phyloP scores from a whole-genome alignment of 2,888 invertebrate genomes.

The Coleophora deauratella region DNA sequence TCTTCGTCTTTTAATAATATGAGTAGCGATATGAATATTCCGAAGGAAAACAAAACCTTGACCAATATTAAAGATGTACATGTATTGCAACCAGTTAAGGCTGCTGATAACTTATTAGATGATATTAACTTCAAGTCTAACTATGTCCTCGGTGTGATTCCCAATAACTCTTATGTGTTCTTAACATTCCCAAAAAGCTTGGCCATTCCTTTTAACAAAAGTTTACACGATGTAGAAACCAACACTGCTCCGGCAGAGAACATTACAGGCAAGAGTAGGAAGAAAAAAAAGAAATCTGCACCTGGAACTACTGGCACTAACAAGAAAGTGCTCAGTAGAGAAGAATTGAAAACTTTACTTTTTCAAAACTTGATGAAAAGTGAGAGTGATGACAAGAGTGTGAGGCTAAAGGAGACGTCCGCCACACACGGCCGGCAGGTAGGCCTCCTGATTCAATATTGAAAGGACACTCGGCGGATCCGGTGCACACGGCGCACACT shows the following conservation, averaged over 20 bases:
- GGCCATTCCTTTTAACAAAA: conserved; percentile 18
- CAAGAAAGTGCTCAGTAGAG: conserved; percentile 36
- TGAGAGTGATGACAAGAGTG: conserved; percentile 31
- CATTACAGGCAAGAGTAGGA: conserved; percentile 22
- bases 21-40: not conserved
- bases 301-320: conserved; percentile 22
- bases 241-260: conserved; percentile 20
- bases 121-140: conserved; percentile 2
- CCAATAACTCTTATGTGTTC: conserved; percentile 48
- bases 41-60: conserved; percentile 1
- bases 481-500: not conserved
- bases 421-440: conserved; percentile 40
- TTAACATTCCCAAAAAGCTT: conserved; percentile 48
- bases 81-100: conserved; percentile 1
- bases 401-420: conserved; percentile 24
- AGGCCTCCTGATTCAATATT: conserved; percentile 29
- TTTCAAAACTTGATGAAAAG: conserved; percentile 43
- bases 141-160: conserved; percentile 33
- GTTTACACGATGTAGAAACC: conserved; percentile 19
- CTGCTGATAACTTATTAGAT: too few species aligned
- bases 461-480: conserved; percentile 4
- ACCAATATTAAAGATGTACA: conserved; percentile 7
- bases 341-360: conserved; percentile 44
- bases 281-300: conserved; percentile 25
- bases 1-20: not conserved